Evolutionary conservation across 2,888 invertebrate genomes (phyloP), one percentile per base, ranked within the genome.

Genomic region (Andrena hattorfiana): DNA sequence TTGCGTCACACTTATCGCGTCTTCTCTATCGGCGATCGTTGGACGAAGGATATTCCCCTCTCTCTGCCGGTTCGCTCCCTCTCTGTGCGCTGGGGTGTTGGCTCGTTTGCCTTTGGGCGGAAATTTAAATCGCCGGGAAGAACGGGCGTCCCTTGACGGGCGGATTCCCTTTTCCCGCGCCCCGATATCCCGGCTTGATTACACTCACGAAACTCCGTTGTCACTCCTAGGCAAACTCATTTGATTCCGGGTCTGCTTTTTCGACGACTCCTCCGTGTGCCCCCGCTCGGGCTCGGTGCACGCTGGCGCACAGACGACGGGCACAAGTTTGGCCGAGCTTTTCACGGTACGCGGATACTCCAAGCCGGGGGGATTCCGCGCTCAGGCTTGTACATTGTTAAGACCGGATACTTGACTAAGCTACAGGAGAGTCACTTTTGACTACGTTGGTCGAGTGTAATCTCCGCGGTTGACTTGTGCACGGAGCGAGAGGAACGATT

Each of bases 361-460:
- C 70, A 51, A 72, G 71, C 23, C 51, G 8, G 48, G 62, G 59
- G 68, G 83, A 77, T 79, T 71, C 63, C 74, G 54, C 63, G 71
- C 51, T 69, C 26, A 67, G 66, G 71, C 71, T 59, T 32, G 72
- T 67, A 77, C 84, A 79, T 83, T 83, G 85, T 85, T 77, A 85
- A 85, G 85, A 76, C 81, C 83, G 86, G 85, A 85, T 86, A 85
- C 83, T 85, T 76, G 85, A 85, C 85, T 79, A 83, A 86, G 85
- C 85, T 83, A 70, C 78, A 20, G 66, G 63, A 77, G 81, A 85
- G 80, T 77, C 83, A 85, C 83, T 86, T 81, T 81, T 83, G 85
- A 83, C 85, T 85, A 77, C 64, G 71, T 69, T 60, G 81, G 78
- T 81, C 76, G 81, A 85, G 85, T 85, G 81, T 86, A 86, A 86